Evolutionary conservation across 64 coral and sea anemone species (phyloP), one percentile per base, ranked within the genome.

Genomic region (Astreopora myriophthalma): DNA sequence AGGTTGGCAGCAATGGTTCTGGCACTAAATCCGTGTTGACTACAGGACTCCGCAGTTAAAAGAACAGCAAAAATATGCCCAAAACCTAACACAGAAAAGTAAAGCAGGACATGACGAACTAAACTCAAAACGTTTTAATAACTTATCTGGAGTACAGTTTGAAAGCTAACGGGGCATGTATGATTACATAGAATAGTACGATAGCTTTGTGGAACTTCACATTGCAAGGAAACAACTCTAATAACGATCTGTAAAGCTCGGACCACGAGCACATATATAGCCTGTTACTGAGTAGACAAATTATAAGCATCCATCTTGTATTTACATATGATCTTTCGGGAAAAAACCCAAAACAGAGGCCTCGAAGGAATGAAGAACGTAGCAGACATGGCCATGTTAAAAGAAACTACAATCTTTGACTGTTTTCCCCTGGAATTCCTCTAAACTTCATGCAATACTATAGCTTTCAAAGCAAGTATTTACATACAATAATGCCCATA

Each of bases 61-160:
- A 80, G 77, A 63, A 83, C 79, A 83, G 22, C 79, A 55, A 83
- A 83, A 64, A 65, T 83, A 64, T 64, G 33, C 52, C 52, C 79
- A 83, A 83, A 78, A 64, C 2, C 57, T 83, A 83, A 64, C n/a
- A 10, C 55, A 60, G 17, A 40, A 83, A 8, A 79, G 75, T 65
- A 91, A 72, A 91, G 30, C 89, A 91, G 65, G 76, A 91, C n/a
- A 91, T 40, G 48, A 57, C 76, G 11, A 3, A 14, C 2, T 87
- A 44, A 87, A 86, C 64, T 67, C 23, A 70, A 82, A 91, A 91
- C 64, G 79, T 80, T 91, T 91, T 91, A 91, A 91, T 91, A 91
- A 84, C 61, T 91, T 91, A 72, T 66, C 69, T 80, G 39, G 67
- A 60, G 55, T 66, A 63, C 64, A 58, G 74, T 48, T 24, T 11